Base-by-base conservation (phyloP, 2,113 vertebrate species). In the Trematomus loennbergii region DNA sequence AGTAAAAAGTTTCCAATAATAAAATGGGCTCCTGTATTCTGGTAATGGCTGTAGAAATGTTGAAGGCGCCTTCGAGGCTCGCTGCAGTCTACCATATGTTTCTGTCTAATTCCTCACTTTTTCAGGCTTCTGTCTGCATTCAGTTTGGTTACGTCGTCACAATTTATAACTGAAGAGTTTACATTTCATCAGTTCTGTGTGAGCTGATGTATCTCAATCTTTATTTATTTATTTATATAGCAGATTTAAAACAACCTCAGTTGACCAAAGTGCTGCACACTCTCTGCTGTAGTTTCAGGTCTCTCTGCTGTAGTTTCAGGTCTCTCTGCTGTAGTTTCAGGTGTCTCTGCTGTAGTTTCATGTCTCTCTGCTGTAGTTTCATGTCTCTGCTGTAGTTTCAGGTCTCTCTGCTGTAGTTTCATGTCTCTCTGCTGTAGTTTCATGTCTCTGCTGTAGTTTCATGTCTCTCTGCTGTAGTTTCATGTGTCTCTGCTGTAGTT, bases 11-110 rank as follows among this genome's bases (percentile, higher is more conserved):
- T 82, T 85, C 73, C 87, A 79, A 81, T 79, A 68, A 83, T 88
- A 76, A 83, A 87, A 62, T n/a, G 61, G 46, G 48, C 77, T 75
- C 52, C 81, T 86, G 78, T 82, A 36, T 73, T 79, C 45, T 80
- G 58, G 45, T 69, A 61, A 67, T 52, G 65, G 79, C 61, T 81
- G 78, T 33, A 5, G 72, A 81, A 76, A 72, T 68, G 7, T 58
- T 72, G 20, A 79, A 68, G 84, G 79, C 48, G 79, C 84, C 72
- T 66, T 18, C 29, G 63, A 76, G 72, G 50, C 60, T 70, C 33
- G 55, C 9, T 70, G 54, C 57, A 88, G 85, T 86, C 81, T 79
- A 78, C 83, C 78, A 86, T 82, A 74, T 87, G 85, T 86, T 81
- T 81, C 58, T 78, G 70, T 67, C 59, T 20, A 63, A 75, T 67